phyloP scores from a whole-genome alignment of 2,113 vertebrate species.

The Oryzias curvinotus region DNA sequence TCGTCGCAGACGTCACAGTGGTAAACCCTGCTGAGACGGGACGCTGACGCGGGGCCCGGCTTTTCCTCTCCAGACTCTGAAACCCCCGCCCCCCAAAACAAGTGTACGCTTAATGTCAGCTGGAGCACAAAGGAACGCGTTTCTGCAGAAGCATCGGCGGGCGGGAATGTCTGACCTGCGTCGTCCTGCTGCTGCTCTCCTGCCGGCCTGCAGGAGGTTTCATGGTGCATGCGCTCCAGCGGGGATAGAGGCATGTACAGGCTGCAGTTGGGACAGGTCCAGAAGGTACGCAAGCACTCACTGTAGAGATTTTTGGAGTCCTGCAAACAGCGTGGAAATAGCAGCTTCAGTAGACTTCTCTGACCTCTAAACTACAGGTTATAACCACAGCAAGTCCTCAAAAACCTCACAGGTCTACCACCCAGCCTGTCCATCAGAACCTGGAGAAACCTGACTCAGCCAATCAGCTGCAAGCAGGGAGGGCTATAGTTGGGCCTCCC shows the following conservation, averaged over 20 bases:
- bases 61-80: conserved; percentile 40
- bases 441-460: too few species aligned
- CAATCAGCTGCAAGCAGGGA: too few species aligned
- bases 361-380: too few species aligned
- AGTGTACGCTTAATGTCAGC: background rate
- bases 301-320: conserved; percentile 85
- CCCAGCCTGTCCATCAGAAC: too few species aligned
- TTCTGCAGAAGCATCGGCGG: background rate
- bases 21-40: conserved; percentile 76
- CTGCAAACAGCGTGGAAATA: conserved; percentile 51
- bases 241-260: conserved; percentile 90
- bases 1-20: conserved; percentile 82
- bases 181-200: conserved; percentile 65
- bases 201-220: conserved; percentile 75
- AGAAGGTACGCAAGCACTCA: conserved; percentile 89
- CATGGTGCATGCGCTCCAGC: conserved; percentile 85
- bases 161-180: conserved; percentile 37
- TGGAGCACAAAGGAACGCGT: background rate
- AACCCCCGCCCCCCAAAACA: conserved; percentile 19
- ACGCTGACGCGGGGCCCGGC: conserved; percentile 13
- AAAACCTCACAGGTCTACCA: too few species aligned
- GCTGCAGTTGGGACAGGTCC: conserved; percentile 87
- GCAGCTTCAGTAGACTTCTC: background rate
- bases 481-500: too few species aligned
- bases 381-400: too few species aligned